Conservation (phyloP, 2,797 vertebrate genomes). For the Manis pentadactyla region DNA sequence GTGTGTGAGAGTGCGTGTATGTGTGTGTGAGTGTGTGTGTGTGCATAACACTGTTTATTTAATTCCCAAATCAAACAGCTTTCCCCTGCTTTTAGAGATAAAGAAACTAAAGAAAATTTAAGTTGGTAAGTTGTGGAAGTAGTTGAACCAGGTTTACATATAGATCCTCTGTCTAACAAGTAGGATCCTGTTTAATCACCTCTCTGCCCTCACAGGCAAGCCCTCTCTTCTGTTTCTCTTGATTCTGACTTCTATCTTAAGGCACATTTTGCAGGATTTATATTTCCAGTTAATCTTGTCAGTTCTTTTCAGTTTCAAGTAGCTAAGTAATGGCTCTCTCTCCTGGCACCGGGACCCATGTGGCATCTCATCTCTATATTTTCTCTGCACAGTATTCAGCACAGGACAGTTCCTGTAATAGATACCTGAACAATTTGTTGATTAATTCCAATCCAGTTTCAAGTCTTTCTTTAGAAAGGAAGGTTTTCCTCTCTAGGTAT, state of each 20-base stretch:
- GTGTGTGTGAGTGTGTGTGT: not conserved
- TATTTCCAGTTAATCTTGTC: not conserved
- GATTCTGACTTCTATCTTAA: not conserved
- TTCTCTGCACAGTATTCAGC: not conserved
- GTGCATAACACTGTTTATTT: not conserved
- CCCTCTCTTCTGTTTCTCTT: not conserved
- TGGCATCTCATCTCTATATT: not conserved
- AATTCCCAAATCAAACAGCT: not conserved
- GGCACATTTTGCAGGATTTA: not conserved
- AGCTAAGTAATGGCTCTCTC: not conserved
- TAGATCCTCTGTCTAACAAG: not conserved
- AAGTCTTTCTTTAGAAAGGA: not conserved
- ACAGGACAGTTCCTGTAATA: not conserved
- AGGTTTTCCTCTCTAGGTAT: not conserved
- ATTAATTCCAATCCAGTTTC: not conserved
- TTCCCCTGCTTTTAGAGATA: not conserved
- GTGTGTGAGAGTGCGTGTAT: not conserved
- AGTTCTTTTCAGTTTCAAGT: not conserved
- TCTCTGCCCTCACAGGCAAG: accelerated
- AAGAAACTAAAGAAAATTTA: too few species aligned
- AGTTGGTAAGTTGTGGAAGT: too few species aligned
- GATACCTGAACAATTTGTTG: not conserved
- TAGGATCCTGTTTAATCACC: accelerated
- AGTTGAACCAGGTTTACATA: accelerated
- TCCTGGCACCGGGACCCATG: not conserved